phyloP scores from a whole-genome alignment of 2,888 invertebrate species.

The Xanthia togata region DNA sequence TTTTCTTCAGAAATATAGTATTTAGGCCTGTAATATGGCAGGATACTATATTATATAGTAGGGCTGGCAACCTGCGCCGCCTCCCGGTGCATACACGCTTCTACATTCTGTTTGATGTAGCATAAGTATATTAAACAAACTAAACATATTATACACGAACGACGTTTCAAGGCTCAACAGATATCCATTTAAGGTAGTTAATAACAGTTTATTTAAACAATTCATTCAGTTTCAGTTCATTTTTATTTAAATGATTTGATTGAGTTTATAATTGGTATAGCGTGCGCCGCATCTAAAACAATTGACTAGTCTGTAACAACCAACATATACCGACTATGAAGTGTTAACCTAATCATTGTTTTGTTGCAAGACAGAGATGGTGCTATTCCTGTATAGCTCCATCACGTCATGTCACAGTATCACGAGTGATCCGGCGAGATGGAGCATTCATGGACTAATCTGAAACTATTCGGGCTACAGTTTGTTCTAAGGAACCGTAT shows the following conservation, averaged over 20 bases:
- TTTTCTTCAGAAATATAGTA: no score
- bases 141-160: background rate
- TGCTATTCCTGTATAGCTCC: background rate
- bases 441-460: background rate
- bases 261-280: conserved; percentile 27
- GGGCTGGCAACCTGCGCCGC: no score
- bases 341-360: background rate
- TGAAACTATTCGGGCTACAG: background rate
- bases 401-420: background rate
- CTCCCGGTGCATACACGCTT: no score
- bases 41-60: no score
- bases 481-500: background rate
- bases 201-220: background rate
- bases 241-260: conserved; percentile 1
- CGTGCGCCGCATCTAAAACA: conserved; percentile 15
- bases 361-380: background rate
- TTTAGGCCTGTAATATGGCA: no score
- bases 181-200: background rate
- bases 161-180: conserved; percentile 11
- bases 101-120: background rate
- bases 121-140: background rate
- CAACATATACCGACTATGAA: background rate
- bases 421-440: background rate
- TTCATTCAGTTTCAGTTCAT: no score
- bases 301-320: background rate